Evolutionary conservation across 2,797 vertebrate species (phyloP).

Genomic region (Helarctos malayanus): DNA sequence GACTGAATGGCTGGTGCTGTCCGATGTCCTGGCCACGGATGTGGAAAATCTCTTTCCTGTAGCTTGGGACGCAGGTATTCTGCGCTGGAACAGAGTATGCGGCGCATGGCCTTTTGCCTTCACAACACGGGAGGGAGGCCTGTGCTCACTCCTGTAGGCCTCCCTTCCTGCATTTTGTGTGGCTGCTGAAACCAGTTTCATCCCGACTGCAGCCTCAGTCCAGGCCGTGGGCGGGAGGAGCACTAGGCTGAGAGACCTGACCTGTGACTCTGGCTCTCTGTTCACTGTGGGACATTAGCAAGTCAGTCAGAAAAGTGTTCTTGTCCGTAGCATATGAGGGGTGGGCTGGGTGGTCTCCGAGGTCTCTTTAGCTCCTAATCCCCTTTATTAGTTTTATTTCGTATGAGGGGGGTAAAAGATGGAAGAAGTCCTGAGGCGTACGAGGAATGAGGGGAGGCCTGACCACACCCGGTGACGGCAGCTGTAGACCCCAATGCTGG

Average conservation of each 20-base stretch:
- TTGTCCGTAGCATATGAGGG: background rate
- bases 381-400: background rate
- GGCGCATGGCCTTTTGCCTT: background rate
- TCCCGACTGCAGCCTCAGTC: background rate
- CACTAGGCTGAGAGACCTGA: background rate
- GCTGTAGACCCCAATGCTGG: fast-evolving
- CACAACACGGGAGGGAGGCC: background rate
- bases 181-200: background rate
- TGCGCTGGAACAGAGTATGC: too few species aligned
- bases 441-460: background rate
- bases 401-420: background rate
- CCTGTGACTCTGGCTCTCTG: fast-evolving
- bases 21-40: fast-evolving
- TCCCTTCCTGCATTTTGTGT: background rate
- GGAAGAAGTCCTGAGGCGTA: background rate
- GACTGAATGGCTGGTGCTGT: background rate
- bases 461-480: too few species aligned
- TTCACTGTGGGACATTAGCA: background rate
- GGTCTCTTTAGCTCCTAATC: too few species aligned
- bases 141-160: fast-evolving
- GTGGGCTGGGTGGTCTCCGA: background rate
- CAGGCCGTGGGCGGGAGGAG: fast-evolving
- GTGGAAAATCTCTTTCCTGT: fast-evolving
- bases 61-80: background rate
- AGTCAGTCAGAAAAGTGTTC: background rate